phyloP scores from a whole-genome alignment of 2,888 invertebrate species.

The Lamellibrachia columna region DNA sequence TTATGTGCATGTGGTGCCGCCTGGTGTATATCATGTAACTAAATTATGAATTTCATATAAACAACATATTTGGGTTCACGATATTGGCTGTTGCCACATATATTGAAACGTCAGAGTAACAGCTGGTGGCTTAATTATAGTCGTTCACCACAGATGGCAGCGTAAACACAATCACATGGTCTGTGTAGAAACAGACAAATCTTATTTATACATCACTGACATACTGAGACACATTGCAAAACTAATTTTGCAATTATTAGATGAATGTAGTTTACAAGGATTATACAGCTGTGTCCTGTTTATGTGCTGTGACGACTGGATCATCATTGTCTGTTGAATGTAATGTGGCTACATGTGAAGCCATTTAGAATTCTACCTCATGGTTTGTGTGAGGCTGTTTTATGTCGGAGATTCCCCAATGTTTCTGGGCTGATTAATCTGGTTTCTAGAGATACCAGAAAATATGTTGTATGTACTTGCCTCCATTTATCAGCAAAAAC shows the following conservation, averaged over 20 bases:
- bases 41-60: neutral
- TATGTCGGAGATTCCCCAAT: neutral
- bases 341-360: neutral
- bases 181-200: neutral
- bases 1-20: neutral
- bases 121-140: neutral
- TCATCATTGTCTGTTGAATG: neutral
- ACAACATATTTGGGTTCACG: neutral
- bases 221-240: neutral
- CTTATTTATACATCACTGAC: neutral
- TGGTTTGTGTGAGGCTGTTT: neutral
- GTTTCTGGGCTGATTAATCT: neutral
- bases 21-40: neutral
- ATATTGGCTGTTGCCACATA: neutral
- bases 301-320: neutral
- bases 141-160: neutral
- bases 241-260: neutral
- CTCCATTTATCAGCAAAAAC: neutral
- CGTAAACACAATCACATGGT: neutral
- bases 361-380: constrained; percentile 4
- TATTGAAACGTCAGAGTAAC: neutral
- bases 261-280: neutral
- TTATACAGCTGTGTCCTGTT: neutral
- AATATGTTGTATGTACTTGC: neutral
- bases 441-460: neutral